Conservation (phyloP, 2,888 invertebrate species). For the Ceratothoa steindachneri region DNA sequence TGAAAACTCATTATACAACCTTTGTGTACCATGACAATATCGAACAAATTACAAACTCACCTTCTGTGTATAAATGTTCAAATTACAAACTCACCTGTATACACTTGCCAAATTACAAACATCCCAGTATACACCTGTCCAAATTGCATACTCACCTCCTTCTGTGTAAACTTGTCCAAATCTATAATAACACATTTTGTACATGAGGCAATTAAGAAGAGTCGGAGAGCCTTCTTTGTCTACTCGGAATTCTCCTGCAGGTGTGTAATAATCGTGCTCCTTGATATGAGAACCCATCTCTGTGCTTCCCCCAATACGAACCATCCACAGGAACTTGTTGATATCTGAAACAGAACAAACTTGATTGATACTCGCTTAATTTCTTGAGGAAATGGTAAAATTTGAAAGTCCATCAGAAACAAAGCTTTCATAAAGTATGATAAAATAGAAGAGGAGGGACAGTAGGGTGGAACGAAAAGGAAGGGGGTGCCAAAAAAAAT, state of each 20-base stretch:
- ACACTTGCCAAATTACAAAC: no score
- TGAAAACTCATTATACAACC: no score
- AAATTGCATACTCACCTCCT: constrained; percentile 70
- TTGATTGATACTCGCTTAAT: constrained; percentile 61
- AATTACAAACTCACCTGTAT: no score
- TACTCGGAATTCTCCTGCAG: constrained; percentile 90
- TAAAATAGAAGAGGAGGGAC: background rate
- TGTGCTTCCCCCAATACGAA: constrained; percentile 91
- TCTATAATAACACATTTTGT: constrained; percentile 98
- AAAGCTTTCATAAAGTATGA: background rate
- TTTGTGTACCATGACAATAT: no score
- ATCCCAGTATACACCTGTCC: no score
- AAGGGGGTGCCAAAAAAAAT: no score
- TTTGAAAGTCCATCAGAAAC: no score
- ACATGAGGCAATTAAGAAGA: constrained; percentile 95
- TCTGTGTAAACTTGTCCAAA: constrained; percentile 96
- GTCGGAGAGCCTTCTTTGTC: constrained; percentile 89
- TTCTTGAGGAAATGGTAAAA: no score
- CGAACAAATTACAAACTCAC: no score
- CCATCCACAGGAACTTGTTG: constrained; percentile 99
- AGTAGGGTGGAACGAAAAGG: background rate
- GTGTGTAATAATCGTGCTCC: constrained; percentile 94
- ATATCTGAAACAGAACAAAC: constrained; percentile 64
- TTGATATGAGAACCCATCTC: constrained; percentile 90
- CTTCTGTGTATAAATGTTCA: no score